phyloP scores from a whole-genome alignment of 2,888 invertebrate genomes.

The Pimpla rufipes region DNA sequence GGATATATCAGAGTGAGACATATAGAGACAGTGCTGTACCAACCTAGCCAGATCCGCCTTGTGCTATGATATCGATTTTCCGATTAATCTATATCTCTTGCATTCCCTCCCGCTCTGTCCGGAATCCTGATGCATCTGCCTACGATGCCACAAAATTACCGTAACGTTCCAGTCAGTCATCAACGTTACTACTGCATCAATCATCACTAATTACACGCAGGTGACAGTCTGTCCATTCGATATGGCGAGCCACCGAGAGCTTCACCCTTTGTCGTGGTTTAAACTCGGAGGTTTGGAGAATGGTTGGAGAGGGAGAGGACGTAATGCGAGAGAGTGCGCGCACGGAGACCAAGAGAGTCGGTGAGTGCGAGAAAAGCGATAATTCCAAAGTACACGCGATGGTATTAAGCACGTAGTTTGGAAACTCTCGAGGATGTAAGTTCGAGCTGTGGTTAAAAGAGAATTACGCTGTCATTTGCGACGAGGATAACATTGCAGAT shows the following conservation, averaged over 20 bases:
- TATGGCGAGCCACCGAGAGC: constrained; percentile 29
- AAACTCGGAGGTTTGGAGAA: neutral
- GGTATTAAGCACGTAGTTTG: constrained; percentile 31
- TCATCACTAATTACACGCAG: constrained; percentile 63
- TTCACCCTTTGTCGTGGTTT: neutral
- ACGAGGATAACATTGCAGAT: neutral
- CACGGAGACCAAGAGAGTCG: neutral
- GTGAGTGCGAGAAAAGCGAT: constrained; percentile 31
- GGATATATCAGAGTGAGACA: constrained; percentile 34
- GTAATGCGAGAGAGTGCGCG: constrained; percentile 9
- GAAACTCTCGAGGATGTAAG: constrained; percentile 11
- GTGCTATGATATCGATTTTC: constrained; percentile 60
- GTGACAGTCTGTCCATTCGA: constrained; percentile 48
- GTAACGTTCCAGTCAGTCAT: constrained; percentile 63
- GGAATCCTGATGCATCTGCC: constrained; percentile 46
- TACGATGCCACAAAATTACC: constrained; percentile 62
- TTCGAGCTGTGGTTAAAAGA: constrained; percentile 15
- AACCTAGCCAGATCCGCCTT: constrained; percentile 25
- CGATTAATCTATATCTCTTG: constrained; percentile 51
- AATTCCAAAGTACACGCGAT: constrained; percentile 32
- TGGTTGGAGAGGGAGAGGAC: neutral
- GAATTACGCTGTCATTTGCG: constrained; percentile 9
- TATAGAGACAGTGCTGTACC: constrained; percentile 33
- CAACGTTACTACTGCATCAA: constrained; percentile 66
- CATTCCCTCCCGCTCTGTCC: constrained; percentile 23